These are phyloP conservation scores for Umimayanthus kanabou DNA, from an alignment of 92 coral and sea anemone species.

Conservation along the genomic window DNA sequence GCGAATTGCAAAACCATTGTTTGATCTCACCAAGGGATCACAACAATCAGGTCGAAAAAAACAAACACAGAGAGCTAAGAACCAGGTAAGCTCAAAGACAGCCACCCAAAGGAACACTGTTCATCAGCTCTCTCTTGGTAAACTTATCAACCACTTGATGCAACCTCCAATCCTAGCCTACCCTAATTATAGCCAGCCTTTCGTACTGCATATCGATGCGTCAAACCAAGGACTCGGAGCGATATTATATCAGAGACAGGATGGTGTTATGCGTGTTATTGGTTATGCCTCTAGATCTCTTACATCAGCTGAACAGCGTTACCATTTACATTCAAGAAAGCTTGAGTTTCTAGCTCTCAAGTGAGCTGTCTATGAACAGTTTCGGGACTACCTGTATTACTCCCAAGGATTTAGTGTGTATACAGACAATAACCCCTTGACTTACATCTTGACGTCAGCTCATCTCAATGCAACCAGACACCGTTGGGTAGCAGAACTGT, in stretches of 20 bases:
- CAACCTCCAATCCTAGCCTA: conserved; percentile 20
- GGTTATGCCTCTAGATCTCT: conserved; percentile 37
- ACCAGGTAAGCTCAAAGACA: conserved; percentile 8
- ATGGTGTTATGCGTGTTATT: conserved; percentile 30
- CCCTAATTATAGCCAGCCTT: conserved; percentile 18
- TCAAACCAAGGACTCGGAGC: conserved; percentile 53
- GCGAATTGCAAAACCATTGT: conserved; percentile 35
- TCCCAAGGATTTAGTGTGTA: conserved; percentile 35
- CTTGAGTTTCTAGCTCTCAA: conserved; percentile 21
- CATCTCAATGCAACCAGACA: conserved; percentile 25
- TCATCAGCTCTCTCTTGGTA: neutral
- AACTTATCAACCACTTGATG: conserved; percentile 14
- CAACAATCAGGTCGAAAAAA: neutral
- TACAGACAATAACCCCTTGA: conserved; percentile 2
- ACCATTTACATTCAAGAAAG: conserved; percentile 22
- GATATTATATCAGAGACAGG: conserved; percentile 46
- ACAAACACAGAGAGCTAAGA: neutral
- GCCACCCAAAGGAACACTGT: conserved; percentile 6
- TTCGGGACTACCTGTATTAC: conserved; percentile 34
- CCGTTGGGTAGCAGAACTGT: conserved; percentile 29
- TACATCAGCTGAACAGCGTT: conserved; percentile 28
- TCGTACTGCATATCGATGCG: conserved; percentile 46
- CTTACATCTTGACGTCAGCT: conserved; percentile 22
- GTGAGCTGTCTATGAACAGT: conserved; percentile 30
- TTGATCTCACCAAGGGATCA: conserved; percentile 29